Base-by-base conservation (phyloP, 2,888 invertebrate genomes). In the Cryptophagus acutangulus region DNA sequence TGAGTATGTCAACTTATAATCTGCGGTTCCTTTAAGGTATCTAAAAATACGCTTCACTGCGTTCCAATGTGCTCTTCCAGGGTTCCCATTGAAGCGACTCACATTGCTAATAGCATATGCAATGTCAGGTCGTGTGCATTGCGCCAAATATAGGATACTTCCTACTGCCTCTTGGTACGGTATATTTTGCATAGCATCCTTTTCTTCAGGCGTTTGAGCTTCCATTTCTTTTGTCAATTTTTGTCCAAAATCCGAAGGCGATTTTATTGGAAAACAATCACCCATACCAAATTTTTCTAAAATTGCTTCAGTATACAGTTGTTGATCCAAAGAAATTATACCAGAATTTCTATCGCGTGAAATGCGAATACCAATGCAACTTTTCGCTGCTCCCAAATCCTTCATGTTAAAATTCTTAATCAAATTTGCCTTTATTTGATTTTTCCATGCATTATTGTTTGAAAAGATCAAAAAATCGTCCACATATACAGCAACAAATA, bases 101-200 rank as follows among this genome's bases (percentile, higher is more conserved):
- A 33, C 10, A 34, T 18, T 25, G 26, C 10, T 26, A 3, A 41
- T 36, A 15, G 30, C 15, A 36, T 31, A 41, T 8, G 33, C 3
- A 14, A 41, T 44, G 18, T 41, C 41, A 2, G 41, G 44, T 16
- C 44, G 31, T 3, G 38, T 25, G 30, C 17, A 16, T 41, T 29
- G 34, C 8, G 41, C 15, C 6, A 29, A 12, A 20, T 34, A 44
- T 3, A 37, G 17, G 1, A 41, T 25, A 36, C 37, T 36, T 17
- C 43, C 40, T 13, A 44, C 37, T 36, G 31, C 40, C 35, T 46
- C 39, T 37, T 44, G 40, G 36, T 36, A 38, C 6, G 38, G 33
- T 18, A 34, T 17, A 18, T 34, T 34, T 3, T 31, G n/a, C 12
- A 31, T 3, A 4, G 13, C 15, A 2, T 18, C 13, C 12, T 29